Evolutionary conservation across 1,140 invertebrate species (phyloP), one percentile per base, ranked within the genome.

Genomic region (Drosophila truncata): DNA sequence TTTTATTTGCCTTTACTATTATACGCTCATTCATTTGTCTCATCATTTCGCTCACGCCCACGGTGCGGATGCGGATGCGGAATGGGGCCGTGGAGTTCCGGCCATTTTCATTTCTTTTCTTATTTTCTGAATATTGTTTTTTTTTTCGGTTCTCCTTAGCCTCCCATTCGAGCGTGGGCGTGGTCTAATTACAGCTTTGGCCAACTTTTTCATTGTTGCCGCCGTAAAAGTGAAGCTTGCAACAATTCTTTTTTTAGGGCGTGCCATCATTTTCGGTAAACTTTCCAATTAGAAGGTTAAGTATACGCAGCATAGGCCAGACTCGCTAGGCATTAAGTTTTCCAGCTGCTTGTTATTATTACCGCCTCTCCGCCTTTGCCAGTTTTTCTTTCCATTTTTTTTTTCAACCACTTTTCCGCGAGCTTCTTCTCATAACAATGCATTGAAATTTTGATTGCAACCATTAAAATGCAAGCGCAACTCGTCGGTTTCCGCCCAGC

Each of bases 371-470:
- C 23, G 82, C 74, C 82, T 69, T 79, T 54, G 63, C 60, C 60
- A 25, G 23, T 41, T 76, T 76, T 77, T 67, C 49, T 47, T 33
- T 23, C 25, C 25, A 9, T 2, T 29, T 29, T 29, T 29, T 29
- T 1, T 29, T 29, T 29, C 27, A 29, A 9, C 67, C 41, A 47
- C 58, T 64, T 73, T 76, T 62, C 58, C 16, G 42, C 44, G 11
- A 41, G 35, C 29, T 55, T 44, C 63, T 29, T 44, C 63, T 44
- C 66, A 67, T 72, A 83, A 80, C 83, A 86, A 83, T 87, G 85
- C 84, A 90, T 81, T 75, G 49, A 78, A 88, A 84, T 88, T 84
- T 86, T 88, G 80, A 90, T 88, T 88, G 85, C 84, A 81, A 71
- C 78, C 81, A 88, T 88, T 88, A 88, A 88, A 88, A 84, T 90